These are phyloP conservation scores for Caenorhabditis afra DNA, from an alignment of 2,888 invertebrate species.

Conservation along the genomic window DNA sequence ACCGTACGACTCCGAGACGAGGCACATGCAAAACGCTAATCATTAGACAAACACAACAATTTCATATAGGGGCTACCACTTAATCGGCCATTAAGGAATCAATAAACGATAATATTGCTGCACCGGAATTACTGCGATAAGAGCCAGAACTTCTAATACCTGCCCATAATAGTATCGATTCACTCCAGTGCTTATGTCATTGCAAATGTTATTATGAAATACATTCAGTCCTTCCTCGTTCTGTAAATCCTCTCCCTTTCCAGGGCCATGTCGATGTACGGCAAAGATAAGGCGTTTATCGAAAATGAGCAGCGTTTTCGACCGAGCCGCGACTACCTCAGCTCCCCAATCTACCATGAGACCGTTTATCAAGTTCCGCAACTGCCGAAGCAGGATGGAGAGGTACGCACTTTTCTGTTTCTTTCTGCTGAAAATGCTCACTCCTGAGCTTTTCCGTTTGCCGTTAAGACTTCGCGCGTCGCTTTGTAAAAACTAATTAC, in stretches of 20 bases:
- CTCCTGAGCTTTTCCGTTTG: too few species aligned
- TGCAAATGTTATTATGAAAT: slow-evolving; percentile 35
- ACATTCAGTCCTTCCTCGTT: background rate
- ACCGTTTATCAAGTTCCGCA: slow-evolving; percentile 25
- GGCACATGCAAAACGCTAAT: slow-evolving; percentile 51
- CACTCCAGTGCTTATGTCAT: slow-evolving; percentile 24
- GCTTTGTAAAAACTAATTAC: slow-evolving; percentile 4
- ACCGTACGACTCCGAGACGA: slow-evolving; percentile 33
- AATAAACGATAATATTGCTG: slow-evolving; percentile 46
- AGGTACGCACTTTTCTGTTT: background rate
- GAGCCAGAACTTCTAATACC: slow-evolving; percentile 53
- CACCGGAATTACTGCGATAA: slow-evolving; percentile 49
- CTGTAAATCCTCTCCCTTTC: too few species aligned
- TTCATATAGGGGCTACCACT: slow-evolving; percentile 46
- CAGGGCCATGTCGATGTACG: slow-evolving; percentile 51
- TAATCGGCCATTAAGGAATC: slow-evolving; percentile 51
- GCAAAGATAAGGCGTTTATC: slow-evolving; percentile 50
- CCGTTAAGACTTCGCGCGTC: too few species aligned
- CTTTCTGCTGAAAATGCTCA: background rate
- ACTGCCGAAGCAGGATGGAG: slow-evolving; percentile 10
- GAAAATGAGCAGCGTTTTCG: slow-evolving; percentile 47
- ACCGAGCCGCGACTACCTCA: slow-evolving; percentile 41
- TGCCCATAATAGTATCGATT: slow-evolving; percentile 46
- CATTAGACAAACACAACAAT: slow-evolving; percentile 41
- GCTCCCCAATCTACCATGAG: slow-evolving; percentile 23